Conservation (phyloP, 2,888 invertebrate genomes). For the Habroteleia sp. region DNA sequence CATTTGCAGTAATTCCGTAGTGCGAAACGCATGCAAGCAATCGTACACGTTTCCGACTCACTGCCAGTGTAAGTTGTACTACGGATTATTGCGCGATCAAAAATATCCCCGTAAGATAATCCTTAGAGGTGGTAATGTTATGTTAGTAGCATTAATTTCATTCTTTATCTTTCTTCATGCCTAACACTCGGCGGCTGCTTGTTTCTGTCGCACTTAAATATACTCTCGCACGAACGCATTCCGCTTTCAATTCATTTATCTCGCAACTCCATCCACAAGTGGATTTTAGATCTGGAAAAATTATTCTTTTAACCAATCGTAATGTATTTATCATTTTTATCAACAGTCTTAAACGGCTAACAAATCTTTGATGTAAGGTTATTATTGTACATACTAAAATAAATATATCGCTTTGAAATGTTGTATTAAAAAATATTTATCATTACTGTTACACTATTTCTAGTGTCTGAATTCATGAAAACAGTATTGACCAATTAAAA, state of each 20-base stretch:
- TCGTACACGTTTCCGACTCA: conserved; percentile 65
- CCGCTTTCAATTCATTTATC: conserved; percentile 72
- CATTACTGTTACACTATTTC: no score
- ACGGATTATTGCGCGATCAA: conserved; percentile 81
- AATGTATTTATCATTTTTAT: conserved; percentile 9
- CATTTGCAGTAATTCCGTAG: conserved; percentile 9
- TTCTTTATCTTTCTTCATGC: conserved; percentile 65
- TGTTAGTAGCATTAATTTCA: conserved; percentile 77
- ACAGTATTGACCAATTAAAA: no score
- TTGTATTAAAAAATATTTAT: no score
- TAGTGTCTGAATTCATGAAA: no score
- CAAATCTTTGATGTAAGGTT: conserved; percentile 1
- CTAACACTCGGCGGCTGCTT: conserved; percentile 7
- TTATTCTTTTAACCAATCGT: conserved; percentile 12
- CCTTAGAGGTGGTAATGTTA: conserved; percentile 73
- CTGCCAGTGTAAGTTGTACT: conserved; percentile 80
- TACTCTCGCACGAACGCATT: conserved; percentile 36
- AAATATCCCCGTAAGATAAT: conserved; percentile 80
- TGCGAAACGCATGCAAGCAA: conserved; percentile 26
- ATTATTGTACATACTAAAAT: conserved; percentile 1
- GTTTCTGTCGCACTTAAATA: conserved; percentile 32
- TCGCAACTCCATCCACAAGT: conserved; percentile 57
- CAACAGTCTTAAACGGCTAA: conserved; percentile 1
- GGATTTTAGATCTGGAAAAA: conserved; percentile 14
- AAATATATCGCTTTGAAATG: neutral